Conservation (phyloP, 2,797 vertebrate species). For the Chaetophractus vellerosus region DNA sequence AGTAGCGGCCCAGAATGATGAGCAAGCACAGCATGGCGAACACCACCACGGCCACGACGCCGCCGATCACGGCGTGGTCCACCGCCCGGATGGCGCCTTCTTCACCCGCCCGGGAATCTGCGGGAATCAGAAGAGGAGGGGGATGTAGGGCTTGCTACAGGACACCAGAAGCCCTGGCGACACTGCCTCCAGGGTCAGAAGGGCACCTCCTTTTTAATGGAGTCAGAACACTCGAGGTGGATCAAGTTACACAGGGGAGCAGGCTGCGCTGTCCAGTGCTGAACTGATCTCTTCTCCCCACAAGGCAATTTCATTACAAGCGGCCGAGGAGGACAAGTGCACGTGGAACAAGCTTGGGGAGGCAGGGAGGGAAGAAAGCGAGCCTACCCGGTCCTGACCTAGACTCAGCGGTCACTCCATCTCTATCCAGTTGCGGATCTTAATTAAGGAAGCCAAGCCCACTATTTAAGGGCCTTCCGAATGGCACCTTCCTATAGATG, state of each 20-base stretch:
- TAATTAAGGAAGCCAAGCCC: background rate
- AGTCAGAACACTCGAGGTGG: slow-evolving; percentile 76
- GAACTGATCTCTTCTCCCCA: slow-evolving; percentile 76
- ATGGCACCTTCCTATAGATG: background rate
- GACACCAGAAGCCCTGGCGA: slow-evolving; percentile 73
- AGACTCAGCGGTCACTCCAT: fast-evolving
- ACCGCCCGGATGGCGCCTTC: slow-evolving; percentile 94
- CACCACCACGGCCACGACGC: slow-evolving; percentile 98
- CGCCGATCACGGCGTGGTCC: slow-evolving; percentile 98
- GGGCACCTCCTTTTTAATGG: slow-evolving; percentile 75
- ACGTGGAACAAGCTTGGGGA: slow-evolving; percentile 34
- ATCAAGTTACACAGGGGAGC: slow-evolving; percentile 77
- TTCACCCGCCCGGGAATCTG: slow-evolving; percentile 97
- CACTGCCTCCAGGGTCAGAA: slow-evolving; percentile 69
- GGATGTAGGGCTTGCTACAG: slow-evolving; percentile 67
- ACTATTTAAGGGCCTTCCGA: background rate
- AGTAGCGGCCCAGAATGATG: slow-evolving; percentile 98
- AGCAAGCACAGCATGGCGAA: slow-evolving; percentile 99
- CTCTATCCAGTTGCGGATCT: background rate
- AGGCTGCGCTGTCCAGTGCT: slow-evolving; percentile 65
- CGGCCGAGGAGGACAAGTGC: slow-evolving; percentile 57
- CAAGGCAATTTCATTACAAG: slow-evolving; percentile 70
- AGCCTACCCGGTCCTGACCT: background rate
- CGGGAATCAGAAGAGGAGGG: slow-evolving; percentile 85
- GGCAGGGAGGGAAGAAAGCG: background rate